These are phyloP conservation scores for Zaprionus davidi DNA, from an alignment of 1,140 invertebrate genomes.

Conservation along the genomic window DNA sequence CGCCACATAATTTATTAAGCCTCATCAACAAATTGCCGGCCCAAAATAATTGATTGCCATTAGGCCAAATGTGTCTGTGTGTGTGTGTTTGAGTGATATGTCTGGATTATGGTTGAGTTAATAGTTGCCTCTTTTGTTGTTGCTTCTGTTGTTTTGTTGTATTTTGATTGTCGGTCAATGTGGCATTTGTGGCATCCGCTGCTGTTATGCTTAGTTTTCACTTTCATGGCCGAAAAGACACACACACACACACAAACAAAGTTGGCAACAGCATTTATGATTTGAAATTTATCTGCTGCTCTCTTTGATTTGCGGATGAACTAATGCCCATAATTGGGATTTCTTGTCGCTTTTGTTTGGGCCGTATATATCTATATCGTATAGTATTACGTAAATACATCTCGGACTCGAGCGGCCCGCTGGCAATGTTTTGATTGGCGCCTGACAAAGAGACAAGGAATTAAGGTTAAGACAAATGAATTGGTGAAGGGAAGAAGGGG, in stretches of 20 bases:
- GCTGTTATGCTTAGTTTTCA: slow-evolving; percentile 64
- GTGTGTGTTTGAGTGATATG: slow-evolving; percentile 9
- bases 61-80: slow-evolving; percentile 15
- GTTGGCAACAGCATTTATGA: slow-evolving; percentile 66
- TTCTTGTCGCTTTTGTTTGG: slow-evolving; percentile 26
- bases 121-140: slow-evolving; percentile 15
- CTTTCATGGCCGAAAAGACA: slow-evolving; percentile 56
- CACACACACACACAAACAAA: slow-evolving; percentile 11
- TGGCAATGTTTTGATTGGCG: slow-evolving; percentile 42
- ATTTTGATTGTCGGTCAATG: slow-evolving; percentile 49
- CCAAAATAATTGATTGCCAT: slow-evolving; percentile 26
- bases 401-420: slow-evolving; percentile 25
- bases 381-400: slow-evolving; percentile 57
- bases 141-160: slow-evolving; percentile 41
- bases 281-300: slow-evolving; percentile 47
- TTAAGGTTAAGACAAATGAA: slow-evolving; percentile 6
- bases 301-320: slow-evolving; percentile 60
- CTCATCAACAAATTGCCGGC: slow-evolving; percentile 31
- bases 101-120: slow-evolving; percentile 23
- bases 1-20: slow-evolving; percentile 12
- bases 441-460: slow-evolving; percentile 11
- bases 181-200: slow-evolving; percentile 59
- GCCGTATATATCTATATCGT: neutral
- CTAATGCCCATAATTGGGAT: slow-evolving; percentile 71
- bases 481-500: neutral